Base-by-base conservation (phyloP, 2,888 invertebrate species). In the Pristionchus arcanus region DNA sequence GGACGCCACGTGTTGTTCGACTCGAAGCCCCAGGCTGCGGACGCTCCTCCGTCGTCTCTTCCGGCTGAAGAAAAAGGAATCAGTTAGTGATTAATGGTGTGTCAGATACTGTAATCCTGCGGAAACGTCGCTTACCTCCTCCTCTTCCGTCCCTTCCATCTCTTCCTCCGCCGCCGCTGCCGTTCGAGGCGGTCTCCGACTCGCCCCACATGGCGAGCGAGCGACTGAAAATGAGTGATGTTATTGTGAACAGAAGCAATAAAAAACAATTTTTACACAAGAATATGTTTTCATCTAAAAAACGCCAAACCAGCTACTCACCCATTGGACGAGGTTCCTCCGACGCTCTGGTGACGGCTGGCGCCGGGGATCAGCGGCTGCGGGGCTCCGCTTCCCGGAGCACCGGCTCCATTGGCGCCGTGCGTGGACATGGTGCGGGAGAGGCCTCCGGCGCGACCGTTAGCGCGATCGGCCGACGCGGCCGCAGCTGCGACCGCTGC, bases 351-450 rank as follows among this genome's bases (percentile, higher is more conserved):
- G 55, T 88, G 87, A 28, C 87, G 9, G 49, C 34, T 68, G n/a
- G 87, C 42, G 19, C 87, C 87, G 37, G 87, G 87, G 55, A 88
- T 88, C 34, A 88, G 87, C n/a, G 89, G 89, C 83, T 89, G 89
- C 42, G 81, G 89, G 15, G 71, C 88, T 25, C 88, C 88, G 71
- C 49, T 71, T 2, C 63, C 53, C 13, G 86, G 53, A 1, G 87
- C 87, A 9, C 74, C 88, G 1, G 53, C 88, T 0, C 34, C 88
- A 16, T 31, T 42, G 37, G 74, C 19, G 66, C 63, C 83, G 66
- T 83, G 83, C 28, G 83, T 83, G 63, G 83, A 89, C 63, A 89
- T 63, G 63, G 81, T 83, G 66, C 83, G 89, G 34, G 89, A 59
- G 63, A 89, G 83, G 42, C 89, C 83, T 15, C 83, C 89, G 31